A percentile compares a stretch with the other conserved stretches of the same genome.
Conservation (phyloP, 2,888 invertebrate genomes). For the Gymnoscelis rufifasciata region DNA sequence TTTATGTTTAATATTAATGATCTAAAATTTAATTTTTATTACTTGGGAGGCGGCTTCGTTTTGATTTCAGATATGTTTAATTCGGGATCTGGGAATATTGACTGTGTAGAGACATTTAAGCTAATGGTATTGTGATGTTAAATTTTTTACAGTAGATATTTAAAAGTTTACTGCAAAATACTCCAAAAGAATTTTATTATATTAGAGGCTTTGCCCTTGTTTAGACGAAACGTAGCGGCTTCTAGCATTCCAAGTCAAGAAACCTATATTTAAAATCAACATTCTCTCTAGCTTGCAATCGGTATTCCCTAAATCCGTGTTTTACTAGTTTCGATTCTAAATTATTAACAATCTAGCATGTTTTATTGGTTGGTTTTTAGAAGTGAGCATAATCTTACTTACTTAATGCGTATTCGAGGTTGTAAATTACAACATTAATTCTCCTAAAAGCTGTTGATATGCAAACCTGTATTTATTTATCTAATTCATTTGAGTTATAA, state of each 20-base stretch:
- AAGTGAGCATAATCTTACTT: constrained; percentile 1
- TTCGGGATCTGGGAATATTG: background rate
- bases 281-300: background rate
- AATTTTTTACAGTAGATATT: too few relatives aligned
- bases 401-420: constrained; percentile 5
- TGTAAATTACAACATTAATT: constrained; percentile 10
- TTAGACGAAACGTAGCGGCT: too few relatives aligned
- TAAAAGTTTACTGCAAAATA: too few relatives aligned
- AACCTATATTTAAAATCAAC: background rate
- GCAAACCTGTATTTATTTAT: constrained; percentile 24
- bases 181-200: too few relatives aligned
- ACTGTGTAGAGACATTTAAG: background rate
- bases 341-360: background rate
- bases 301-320: background rate
- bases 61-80: constrained; percentile 1
- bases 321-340: background rate
- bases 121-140: too few relatives aligned
- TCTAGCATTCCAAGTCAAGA: too few relatives aligned
- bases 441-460: constrained; percentile 10
- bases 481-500: constrained; percentile 25
- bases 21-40: constrained; percentile 56
- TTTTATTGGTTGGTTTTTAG: background rate
- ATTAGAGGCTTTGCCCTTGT: too few relatives aligned
- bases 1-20: constrained; percentile 66
- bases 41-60: constrained; percentile 36